Evolutionary conservation across 2,797 vertebrate genomes (phyloP).

Genomic region (Coccyzus lansbergi): DNA sequence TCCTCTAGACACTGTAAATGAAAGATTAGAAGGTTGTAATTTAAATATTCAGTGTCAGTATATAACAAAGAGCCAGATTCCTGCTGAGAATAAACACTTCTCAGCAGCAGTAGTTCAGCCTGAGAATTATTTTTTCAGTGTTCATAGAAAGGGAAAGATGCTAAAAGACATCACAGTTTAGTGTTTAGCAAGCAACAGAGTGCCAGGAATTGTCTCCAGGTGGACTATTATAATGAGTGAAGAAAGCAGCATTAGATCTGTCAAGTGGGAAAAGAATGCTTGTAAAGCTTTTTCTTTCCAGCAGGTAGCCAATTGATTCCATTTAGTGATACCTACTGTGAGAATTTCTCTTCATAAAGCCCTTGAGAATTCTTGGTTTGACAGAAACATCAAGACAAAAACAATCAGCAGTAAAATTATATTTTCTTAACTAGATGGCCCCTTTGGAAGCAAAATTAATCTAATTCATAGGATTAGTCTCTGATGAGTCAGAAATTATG

Average conservation of each 20-base stretch:
- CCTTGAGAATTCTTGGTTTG: background rate
- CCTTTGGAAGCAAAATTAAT: background rate
- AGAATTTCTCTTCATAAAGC: background rate
- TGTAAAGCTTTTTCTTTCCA: background rate
- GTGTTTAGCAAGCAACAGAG: background rate
- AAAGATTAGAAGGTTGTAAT: conserved; percentile 36
- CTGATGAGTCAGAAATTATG: background rate
- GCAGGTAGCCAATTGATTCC: background rate
- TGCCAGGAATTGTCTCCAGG: background rate
- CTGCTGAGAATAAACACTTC: conserved; percentile 37
- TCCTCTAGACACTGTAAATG: conserved; percentile 14
- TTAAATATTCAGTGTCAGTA: conserved; percentile 41
- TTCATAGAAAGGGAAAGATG: background rate
- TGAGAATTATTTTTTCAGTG: background rate
- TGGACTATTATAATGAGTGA: background rate
- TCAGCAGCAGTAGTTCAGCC: background rate
- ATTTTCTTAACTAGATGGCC: background rate
- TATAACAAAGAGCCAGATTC: background rate
- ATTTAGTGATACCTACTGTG: background rate
- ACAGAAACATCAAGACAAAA: background rate
- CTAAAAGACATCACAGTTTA: background rate
- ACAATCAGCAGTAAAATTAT: background rate
- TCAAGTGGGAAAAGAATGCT: background rate
- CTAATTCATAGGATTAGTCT: background rate
- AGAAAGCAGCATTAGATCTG: background rate